Evolutionary conservation across 30 jellyfish, hydroid and myxozoan genomes (phyloP).

Genomic region (Aurelia coerulea): DNA sequence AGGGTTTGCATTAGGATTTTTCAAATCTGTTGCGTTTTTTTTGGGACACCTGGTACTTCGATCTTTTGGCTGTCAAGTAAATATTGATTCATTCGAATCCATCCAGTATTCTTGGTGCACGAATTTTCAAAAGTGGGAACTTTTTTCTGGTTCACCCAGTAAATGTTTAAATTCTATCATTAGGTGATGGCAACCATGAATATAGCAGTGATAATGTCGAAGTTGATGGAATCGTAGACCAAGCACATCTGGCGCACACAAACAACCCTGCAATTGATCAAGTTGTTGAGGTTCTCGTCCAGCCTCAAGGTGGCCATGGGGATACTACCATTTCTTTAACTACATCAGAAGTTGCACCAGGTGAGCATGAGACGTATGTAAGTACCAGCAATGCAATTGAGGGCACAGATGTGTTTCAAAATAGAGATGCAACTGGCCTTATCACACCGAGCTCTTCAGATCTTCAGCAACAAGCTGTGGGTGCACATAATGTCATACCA

Average conservation of each 20-base stretch:
- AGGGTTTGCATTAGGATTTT: too few relatives aligned
- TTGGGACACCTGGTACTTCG: too few relatives aligned
- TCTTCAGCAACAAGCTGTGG: slow-evolving; percentile 76
- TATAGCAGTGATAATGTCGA: slow-evolving; percentile 80
- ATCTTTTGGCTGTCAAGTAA: too few relatives aligned
- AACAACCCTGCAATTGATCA: slow-evolving; percentile 80
- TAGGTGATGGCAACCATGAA: slow-evolving; percentile 52
- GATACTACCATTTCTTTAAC: slow-evolving; percentile 63
- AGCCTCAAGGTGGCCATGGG: slow-evolving; percentile 86
- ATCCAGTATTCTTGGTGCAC: too few relatives aligned
- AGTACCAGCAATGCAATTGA: slow-evolving; percentile 44
- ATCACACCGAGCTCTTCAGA: slow-evolving; percentile 59
- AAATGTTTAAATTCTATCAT: neutral
- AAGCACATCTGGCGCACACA: slow-evolving; percentile 65
- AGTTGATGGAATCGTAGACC: slow-evolving; percentile 96
- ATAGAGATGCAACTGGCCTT: slow-evolving; percentile 46
- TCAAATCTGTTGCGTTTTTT: too few relatives aligned
- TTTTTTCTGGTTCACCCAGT: too few relatives aligned
- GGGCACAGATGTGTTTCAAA: slow-evolving; percentile 36
- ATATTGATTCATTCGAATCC: too few relatives aligned
- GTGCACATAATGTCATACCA: slow-evolving; percentile 73
- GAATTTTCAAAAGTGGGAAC: too few relatives aligned
- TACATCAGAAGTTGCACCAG: slow-evolving; percentile 61
- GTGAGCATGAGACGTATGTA: slow-evolving; percentile 23
- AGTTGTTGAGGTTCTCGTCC: slow-evolving; percentile 97